phyloP scores from a whole-genome alignment of 2,113 vertebrate species.

The Sisor rabdophorus region DNA sequence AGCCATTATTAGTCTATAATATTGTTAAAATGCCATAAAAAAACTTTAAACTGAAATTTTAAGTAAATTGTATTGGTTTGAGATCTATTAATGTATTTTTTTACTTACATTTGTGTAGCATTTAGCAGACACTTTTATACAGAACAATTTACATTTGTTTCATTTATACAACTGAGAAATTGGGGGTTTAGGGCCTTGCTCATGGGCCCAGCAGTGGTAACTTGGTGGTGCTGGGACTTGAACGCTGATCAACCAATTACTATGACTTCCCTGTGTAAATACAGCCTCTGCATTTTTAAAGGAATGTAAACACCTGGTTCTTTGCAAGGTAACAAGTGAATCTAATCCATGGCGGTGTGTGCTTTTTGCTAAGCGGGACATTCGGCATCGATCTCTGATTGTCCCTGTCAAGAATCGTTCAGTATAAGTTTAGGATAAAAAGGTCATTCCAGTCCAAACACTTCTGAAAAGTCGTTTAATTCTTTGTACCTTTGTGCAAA shows the following conservation, averaged over 20 bases:
- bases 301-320: not conserved
- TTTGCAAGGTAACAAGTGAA: not conserved
- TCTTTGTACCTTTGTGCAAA: slow-evolving; percentile 1
- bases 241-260: too few species aligned
- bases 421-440: slow-evolving; percentile 3
- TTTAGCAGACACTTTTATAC: too few species aligned
- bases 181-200: too few species aligned
- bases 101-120: too few species aligned
- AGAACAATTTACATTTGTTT: too few species aligned
- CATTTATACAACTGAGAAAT: too few species aligned
- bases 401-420: not conserved
- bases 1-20: not conserved
- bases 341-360: not conserved
- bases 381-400: not conserved
- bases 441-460: slow-evolving; percentile 18
- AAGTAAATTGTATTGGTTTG: not conserved
- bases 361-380: not conserved
- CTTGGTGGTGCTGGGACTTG: too few species aligned
- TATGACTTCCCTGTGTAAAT: not conserved
- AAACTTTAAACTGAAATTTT: not conserved
- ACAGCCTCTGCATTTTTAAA: not conserved
- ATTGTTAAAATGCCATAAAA: not conserved
- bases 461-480: not conserved
- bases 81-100: not conserved
- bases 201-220: too few species aligned